Evolutionary conservation across 2,888 invertebrate species (phyloP), one percentile per base, ranked within the genome.

Genomic region (Syrphus vitripennis): DNA sequence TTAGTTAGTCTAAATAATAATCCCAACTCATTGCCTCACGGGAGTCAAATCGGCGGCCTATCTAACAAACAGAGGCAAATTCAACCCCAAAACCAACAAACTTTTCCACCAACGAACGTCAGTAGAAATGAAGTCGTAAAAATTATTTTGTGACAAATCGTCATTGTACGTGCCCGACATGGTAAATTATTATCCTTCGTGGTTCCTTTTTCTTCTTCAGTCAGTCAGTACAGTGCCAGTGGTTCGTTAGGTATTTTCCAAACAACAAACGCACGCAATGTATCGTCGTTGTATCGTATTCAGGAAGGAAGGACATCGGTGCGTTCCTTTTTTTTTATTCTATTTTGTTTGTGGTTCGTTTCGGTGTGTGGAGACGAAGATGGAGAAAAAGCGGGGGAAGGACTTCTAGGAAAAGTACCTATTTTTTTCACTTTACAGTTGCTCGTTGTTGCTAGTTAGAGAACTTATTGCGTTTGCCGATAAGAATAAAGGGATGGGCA

Each of bases 81-180:
- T 69, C 78, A 55, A 78, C 78, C 67, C 59, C 63, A 65, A 83
- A 83, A 70, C n/a, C 65, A 72, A 34, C 6, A 40, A 24, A 76
- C 69, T 81, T 81, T 69, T 72, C 65, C 63, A n/a, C n/a, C n/a
- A n/a, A 53, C 59, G 67, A 67, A 42, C 72, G 69, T 70, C 86
- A 86, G 77, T 81, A 88, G 90, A 89, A 91, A 89, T 89, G 89
- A 90, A 92, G 91, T 91, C 91, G 91, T 92, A 91, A 92, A 91
- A 91, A 92, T 91, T 92, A 91, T 91, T 91, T 91, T 91, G 91
- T 91, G 91, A 91, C 91, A 91, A 91, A 91, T 91, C 91, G 91
- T 91, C 90, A 88, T 89, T 88, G 90, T 91, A 91, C 91, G 91
- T 91, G 91, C 90, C 89, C 88, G 90, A 90, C 90, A 91, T 90